These are phyloP conservation scores for Ophiothrix spiculata DNA, from an alignment of 35 echinoderm and acorn worm genomes.

Conservation along the genomic window DNA sequence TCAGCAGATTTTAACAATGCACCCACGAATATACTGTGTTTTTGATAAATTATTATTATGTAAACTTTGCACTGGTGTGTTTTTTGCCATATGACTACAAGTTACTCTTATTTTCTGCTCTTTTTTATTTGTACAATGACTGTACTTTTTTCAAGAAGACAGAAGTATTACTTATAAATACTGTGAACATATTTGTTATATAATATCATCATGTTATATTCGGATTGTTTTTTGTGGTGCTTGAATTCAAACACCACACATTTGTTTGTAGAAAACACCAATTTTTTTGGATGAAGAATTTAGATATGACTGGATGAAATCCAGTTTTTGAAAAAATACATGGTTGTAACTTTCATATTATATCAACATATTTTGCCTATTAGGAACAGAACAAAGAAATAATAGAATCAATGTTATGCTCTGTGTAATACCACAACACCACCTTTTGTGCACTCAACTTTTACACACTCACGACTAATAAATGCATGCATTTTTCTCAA, in stretches of 20 bases:
- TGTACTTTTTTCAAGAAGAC: slow-evolving; percentile 16
- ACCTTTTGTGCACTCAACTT: too few species aligned
- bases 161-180: background rate
- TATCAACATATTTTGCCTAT: background rate
- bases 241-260: background rate
- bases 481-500: too few species aligned
- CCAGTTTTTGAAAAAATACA: background rate
- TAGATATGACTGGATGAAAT: background rate
- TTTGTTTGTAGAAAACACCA: slow-evolving; percentile 1
- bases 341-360: background rate
- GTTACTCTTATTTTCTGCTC: background rate
- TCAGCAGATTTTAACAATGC: background rate
- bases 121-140: background rate
- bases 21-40: background rate
- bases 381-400: background rate
- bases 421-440: too few species aligned
- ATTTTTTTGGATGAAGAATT: background rate
- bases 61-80: slow-evolving; percentile 11
- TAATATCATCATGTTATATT: background rate
- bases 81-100: slow-evolving; percentile 8
- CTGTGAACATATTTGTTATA: background rate
- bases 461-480: too few species aligned
- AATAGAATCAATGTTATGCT: background rate
- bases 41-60: slow-evolving; percentile 11
- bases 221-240: slow-evolving; percentile 5